These are phyloP conservation scores for Drosophila dives DNA, from an alignment of 2,888 invertebrate genomes.

Conservation along the genomic window DNA sequence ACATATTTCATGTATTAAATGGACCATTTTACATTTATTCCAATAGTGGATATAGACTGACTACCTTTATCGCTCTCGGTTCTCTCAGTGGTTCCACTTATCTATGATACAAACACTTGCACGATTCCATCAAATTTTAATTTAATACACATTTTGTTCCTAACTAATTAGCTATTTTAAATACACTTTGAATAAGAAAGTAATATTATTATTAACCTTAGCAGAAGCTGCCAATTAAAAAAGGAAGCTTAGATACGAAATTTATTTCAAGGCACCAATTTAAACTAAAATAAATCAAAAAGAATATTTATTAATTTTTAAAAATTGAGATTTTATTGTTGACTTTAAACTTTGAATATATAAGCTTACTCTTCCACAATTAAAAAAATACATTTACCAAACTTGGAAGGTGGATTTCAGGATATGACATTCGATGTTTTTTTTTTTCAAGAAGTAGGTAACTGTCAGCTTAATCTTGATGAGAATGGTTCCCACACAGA, in stretches of 20 bases:
- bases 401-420: neutral
- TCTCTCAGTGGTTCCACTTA: neutral
- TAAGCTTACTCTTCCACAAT: neutral
- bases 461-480: neutral
- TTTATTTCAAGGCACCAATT: neutral
- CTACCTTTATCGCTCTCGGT: neutral
- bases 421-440: neutral
- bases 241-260: neutral
- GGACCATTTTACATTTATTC: neutral
- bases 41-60: neutral
- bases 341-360: neutral
- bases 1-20: neutral
- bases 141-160: too few relatives aligned
- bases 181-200: neutral
- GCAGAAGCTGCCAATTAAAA: neutral
- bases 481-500: neutral
- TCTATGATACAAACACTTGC: neutral
- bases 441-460: neutral
- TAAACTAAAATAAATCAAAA: neutral
- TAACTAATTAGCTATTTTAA: neutral
- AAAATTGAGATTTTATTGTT: neutral
- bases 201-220: too few relatives aligned
- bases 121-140: neutral
- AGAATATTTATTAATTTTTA: too few relatives aligned
- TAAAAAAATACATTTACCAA: neutral